Evolutionary conservation across 2,888 invertebrate species (phyloP).

Genomic region (Amiota minor): DNA sequence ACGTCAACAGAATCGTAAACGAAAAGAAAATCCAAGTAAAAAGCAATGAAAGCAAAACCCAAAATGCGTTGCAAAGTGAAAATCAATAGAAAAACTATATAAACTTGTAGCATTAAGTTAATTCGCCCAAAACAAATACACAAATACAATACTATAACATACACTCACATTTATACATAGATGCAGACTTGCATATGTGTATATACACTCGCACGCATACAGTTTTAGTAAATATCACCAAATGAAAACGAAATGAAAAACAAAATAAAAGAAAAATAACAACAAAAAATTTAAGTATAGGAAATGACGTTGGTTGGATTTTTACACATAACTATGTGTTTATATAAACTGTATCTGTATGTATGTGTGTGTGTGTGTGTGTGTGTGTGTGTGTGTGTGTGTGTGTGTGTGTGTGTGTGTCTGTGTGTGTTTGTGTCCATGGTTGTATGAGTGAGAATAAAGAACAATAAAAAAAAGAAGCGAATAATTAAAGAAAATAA

Average conservation of each 20-base stretch:
- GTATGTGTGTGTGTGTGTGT: not conserved
- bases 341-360: not conserved
- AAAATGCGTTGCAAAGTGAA: slow-evolving; percentile 12
- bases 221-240: not conserved
- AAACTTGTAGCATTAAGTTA: slow-evolving; percentile 17
- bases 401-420: slow-evolving; percentile 17
- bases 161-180: not conserved
- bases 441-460: not conserved
- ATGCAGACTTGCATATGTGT: not conserved
- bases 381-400: not conserved
- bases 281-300: not conserved
- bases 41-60: not conserved
- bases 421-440: slow-evolving; percentile 10
- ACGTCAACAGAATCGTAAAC: not conserved
- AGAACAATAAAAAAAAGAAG: no score
- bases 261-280: not conserved
- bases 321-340: not conserved
- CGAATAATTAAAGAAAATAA: slow-evolving; percentile 2
- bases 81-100: slow-evolving; percentile 1
- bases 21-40: not conserved
- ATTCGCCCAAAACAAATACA: slow-evolving; percentile 3
- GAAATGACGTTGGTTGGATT: not conserved
- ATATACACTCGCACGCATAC: not conserved
- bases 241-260: not conserved
- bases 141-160: not conserved